Conservation (phyloP, 2,888 invertebrate species). For the Coelopa pilipes region DNA sequence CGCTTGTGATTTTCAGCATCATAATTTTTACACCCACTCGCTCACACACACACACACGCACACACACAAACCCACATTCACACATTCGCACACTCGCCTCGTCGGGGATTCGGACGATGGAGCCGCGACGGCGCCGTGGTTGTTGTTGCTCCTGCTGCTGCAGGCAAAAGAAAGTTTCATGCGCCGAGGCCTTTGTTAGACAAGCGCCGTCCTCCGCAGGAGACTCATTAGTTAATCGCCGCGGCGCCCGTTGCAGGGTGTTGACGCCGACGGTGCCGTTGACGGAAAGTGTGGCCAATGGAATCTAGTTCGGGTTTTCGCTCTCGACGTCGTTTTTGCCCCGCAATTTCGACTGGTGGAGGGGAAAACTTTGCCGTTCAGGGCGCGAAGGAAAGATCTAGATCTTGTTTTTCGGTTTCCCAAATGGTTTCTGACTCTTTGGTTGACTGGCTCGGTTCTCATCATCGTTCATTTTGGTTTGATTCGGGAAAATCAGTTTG, state of each 20-base stretch:
- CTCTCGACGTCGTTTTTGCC: background rate
- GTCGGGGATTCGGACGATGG: no score
- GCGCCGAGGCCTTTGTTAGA: slow-evolving; percentile 8
- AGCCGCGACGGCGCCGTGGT: no score
- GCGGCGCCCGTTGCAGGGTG: slow-evolving; percentile 16
- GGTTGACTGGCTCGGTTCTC: no score
- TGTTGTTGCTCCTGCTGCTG: slow-evolving; percentile 8
- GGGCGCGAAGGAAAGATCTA: no score
- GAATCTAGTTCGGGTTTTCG: background rate
- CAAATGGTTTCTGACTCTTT: no score
- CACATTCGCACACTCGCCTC: no score
- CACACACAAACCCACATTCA: no score
- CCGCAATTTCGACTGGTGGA: no score
- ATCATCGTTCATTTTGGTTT: no score
- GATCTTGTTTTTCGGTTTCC: no score
- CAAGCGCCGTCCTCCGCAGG: slow-evolving; percentile 2
- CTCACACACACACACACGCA: background rate
- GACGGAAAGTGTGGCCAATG: background rate
- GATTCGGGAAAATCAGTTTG: background rate
- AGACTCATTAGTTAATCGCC: slow-evolving; percentile 29
- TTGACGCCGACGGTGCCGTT: slow-evolving; percentile 1
- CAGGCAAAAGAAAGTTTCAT: slow-evolving; percentile 32
- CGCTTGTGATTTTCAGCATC: slow-evolving; percentile 29
- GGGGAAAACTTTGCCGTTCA: no score
- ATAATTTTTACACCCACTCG: slow-evolving; percentile 35